Base-by-base conservation (phyloP, 2,888 invertebrate species). In the Bembecia ichneumoniformis region DNA sequence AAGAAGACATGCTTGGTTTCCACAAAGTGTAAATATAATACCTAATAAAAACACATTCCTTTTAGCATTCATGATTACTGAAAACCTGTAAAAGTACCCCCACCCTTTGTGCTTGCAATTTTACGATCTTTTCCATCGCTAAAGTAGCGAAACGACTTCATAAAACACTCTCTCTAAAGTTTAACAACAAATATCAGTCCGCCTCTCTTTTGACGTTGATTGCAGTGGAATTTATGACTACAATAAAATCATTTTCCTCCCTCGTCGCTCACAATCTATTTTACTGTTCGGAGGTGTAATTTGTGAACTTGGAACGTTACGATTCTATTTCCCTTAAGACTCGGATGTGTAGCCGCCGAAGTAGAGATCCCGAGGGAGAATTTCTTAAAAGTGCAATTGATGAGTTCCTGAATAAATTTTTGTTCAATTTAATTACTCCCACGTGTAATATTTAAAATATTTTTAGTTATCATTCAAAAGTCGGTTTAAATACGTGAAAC, bases 81-180 rank as follows among this genome's bases (percentile, higher is more conserved):
- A 40, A 40, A 40, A 40, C 40, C n/a, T 40, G 43, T 10, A 35
- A 4, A 3, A 51, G n/a, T n/a, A 61, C 58, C 57, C 56, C 56
- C 61, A 59, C 61, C 15, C 63, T 67, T 63, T 63, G 60, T 62
- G 61, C 55, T 36, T 35, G 40, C 16, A 45, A 58, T 60, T 63
- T 62, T 58, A 64, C 58, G 58, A 57, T 55, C 58, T 56, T 55
- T 44, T 44, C 15, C 15, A 50, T 48, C 44, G 16, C 46, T 47
- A 51, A 51, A 49, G 58, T 60, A 53, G 52, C 56, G 50, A 53
- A 58, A 56, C 52, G 49, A 55, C 54, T 55, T 50, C 50, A 54
- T 54, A 48, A 51, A 56, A 52, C 51, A 56, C 51, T 56, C 49
- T 51, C 34, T 49, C 40, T 35, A 20, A 49, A 48, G 43, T 40